Evolutionary conservation across 2,888 invertebrate species (phyloP).

Genomic region (Rotaria macrura): DNA sequence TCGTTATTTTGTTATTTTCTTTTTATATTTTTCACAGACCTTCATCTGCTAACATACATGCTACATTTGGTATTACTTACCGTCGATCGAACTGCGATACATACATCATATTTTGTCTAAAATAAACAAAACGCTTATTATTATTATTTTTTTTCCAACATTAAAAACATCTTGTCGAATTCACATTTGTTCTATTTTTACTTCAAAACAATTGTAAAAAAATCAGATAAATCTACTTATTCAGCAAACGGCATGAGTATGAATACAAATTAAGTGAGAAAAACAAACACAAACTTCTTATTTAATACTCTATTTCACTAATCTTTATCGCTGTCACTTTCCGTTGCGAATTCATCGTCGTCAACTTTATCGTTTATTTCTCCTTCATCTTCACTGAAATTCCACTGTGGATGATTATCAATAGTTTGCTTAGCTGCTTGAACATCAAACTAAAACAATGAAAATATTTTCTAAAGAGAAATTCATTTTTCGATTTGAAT

Average conservation of each 20-base stretch:
- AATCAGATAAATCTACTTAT: no score
- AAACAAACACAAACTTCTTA: neutral
- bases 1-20: no score
- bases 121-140: neutral
- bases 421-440: neutral
- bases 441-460: constrained; percentile 24
- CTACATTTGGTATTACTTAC: no score
- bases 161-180: no score
- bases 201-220: no score
- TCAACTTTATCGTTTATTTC: constrained; percentile 53
- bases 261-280: neutral
- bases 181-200: no score
- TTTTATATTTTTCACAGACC: neutral
- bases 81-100: neutral
- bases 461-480: neutral
- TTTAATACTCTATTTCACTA: neutral
- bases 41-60: neutral
- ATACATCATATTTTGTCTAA: neutral
- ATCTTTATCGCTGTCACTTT: constrained; percentile 28
- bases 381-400: constrained; percentile 54
- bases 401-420: constrained; percentile 90
- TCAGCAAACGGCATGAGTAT: no score
- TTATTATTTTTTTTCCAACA: neutral
- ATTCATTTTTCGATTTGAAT: neutral
- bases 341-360: constrained; percentile 39